Base-by-base conservation (phyloP, 1,140 invertebrate genomes). In the Drosophila saltans region DNA sequence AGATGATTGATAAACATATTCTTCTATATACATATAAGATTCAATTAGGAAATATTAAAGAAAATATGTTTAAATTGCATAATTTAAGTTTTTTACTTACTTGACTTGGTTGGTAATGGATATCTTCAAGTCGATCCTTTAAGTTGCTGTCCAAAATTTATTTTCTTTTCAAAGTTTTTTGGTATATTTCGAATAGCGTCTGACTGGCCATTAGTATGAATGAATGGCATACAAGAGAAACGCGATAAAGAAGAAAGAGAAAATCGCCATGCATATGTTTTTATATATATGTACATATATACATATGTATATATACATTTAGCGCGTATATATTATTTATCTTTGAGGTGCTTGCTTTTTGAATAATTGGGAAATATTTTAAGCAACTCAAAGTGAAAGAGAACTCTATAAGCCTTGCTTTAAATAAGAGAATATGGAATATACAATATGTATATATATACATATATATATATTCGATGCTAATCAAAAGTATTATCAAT, bases 121-220 rank as follows among this genome's bases (percentile, higher is more conserved):
- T 26, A 11, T 52, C 8, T 9, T 4, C 3, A 26, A 3, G 45
- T 52, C 45, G 45, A 52, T 26, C 2, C 8, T 7, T 7, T 52
- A 2, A 26, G 9, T 52, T 10, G 9, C 9, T 3, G 3, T 0
- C 1, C 2, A 4, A 52, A 26, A 52, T 52, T 52, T 52, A 52
- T 52, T 52, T 52, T 52, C 24, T 11, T 52, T 52, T 52, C 45
- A 26, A 24, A 26, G 24, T 52, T 52, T 52, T 52, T 52, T 26
- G 45, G 45, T 52, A 8, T 52, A 8, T 80, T 81, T 74, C 67
- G 82, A 85, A 85, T 85, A 78, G 81, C 81, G 78, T 81, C 81
- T 81, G 81, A 57, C 75, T 76, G 75, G 65, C 81, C 71, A 85
- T 85, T 85, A 85, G 78, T 85, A 75, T 63, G 65, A 66, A 67